Percentiles rank a stretch among this genome's conserved stretches.
Evolutionary conservation across 2,113 vertebrate species (phyloP).

Genomic region (Microcebus tavaratra): DNA sequence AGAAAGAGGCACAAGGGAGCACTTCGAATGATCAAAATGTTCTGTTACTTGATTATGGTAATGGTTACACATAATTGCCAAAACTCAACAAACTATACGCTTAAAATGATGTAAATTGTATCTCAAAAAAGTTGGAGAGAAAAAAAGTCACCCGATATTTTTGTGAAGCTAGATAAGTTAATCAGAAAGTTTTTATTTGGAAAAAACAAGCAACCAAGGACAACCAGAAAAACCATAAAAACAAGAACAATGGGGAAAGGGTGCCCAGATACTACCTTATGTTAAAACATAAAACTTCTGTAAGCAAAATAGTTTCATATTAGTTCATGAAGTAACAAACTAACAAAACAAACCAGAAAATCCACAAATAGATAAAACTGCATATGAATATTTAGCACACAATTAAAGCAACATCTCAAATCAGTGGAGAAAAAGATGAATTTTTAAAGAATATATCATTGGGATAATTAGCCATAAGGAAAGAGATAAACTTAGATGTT

Average conservation of each 20-base stretch:
- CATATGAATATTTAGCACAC: not conserved
- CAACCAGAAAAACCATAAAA: not conserved
- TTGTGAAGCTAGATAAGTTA: not conserved
- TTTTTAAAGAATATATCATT: not conserved
- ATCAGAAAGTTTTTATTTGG: not conserved
- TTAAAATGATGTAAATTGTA: not conserved
- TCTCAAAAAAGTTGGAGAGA: not conserved
- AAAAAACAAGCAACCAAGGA: conserved; percentile 4
- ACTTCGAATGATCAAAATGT: not conserved
- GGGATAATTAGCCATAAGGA: not conserved
- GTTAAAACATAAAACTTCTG: not conserved
- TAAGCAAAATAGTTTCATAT: not conserved
- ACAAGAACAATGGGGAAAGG: not conserved
- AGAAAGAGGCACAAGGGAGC: not conserved
- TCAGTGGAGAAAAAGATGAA: not conserved
- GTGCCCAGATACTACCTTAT: not conserved
- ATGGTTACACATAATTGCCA: not conserved
- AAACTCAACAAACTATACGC: not conserved
- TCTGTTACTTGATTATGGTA: not conserved
- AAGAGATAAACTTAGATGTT: not conserved
- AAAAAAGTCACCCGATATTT: not conserved
- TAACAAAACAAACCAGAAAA: not conserved
- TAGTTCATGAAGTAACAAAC: not conserved
- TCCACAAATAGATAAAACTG: not conserved
- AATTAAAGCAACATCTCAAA: conserved; percentile 24